Conservation (phyloP, 2,113 vertebrate species). For the Ptyas mucosa region DNA sequence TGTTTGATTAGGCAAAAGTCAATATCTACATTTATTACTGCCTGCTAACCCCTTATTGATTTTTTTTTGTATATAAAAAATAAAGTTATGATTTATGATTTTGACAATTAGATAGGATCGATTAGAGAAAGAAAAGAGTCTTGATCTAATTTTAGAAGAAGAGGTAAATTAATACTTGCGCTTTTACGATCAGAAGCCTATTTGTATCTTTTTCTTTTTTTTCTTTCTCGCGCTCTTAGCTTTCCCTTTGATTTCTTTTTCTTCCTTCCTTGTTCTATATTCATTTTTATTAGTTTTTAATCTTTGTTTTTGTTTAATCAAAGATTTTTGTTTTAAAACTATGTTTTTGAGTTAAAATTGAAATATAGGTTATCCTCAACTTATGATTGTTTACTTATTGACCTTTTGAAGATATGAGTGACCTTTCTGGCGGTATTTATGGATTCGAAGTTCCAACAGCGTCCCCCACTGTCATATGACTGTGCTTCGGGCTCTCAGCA, state of each 20-base stretch:
- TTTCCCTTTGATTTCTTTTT: background rate
- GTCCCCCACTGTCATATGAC: background rate
- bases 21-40: background rate
- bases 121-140: background rate
- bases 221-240: background rate
- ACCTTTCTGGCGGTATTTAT: background rate
- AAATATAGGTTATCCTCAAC: background rate
- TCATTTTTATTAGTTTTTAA: background rate
- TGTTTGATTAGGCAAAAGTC: background rate
- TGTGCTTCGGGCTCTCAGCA: too few relatives aligned
- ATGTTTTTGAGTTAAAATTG: background rate
- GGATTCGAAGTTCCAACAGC: background rate
- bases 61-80: background rate
- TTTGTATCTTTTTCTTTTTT: background rate
- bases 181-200: background rate
- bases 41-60: background rate
- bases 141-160: background rate
- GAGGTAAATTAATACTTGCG: background rate
- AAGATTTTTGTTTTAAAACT: too few relatives aligned
- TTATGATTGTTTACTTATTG: background rate
- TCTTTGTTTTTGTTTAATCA: background rate
- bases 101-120: background rate
- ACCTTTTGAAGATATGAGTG: background rate
- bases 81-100: background rate
- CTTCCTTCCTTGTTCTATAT: background rate